phyloP scores from a whole-genome alignment of 1,140 invertebrate genomes.

The Globodera ellingtonae region DNA sequence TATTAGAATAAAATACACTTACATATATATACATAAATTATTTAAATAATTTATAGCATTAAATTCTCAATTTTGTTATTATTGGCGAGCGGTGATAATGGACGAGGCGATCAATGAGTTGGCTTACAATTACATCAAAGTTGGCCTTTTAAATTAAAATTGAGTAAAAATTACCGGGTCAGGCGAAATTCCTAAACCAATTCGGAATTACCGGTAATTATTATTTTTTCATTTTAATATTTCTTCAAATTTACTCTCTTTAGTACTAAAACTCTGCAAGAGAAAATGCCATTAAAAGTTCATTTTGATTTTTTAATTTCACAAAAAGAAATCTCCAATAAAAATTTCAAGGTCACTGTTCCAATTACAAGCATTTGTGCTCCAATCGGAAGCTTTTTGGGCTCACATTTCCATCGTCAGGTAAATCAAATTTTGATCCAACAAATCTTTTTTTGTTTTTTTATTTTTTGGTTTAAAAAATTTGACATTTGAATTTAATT shows the following conservation, averaged over 20 bases:
- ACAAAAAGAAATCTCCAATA: no score
- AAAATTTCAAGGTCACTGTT: constrained; percentile 48
- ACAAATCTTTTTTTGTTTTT: neutral
- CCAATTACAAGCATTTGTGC: constrained; percentile 59
- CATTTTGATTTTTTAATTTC: no score
- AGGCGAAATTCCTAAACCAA: no score
- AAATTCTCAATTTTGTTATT: constrained; percentile 58
- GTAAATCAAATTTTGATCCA: constrained; percentile 27
- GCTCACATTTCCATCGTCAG: constrained; percentile 64
- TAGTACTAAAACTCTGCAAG: neutral
- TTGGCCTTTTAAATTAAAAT: neutral
- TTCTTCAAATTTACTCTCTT: neutral
- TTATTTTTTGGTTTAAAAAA: constrained; percentile 21
- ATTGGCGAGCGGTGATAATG: constrained; percentile 64
- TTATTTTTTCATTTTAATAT: neutral
- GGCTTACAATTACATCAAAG: constrained; percentile 58
- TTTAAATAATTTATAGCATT: constrained; percentile 40
- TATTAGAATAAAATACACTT: no score
- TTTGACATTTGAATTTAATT: constrained; percentile 20
- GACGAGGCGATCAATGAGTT: constrained; percentile 52
- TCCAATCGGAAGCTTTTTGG: constrained; percentile 61
- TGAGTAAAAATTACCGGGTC: no score
- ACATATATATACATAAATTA: neutral
- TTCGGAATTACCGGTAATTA: no score
- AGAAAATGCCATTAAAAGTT: no score